These are phyloP conservation scores for Lateolabrax maculatus DNA, from an alignment of 2,797 vertebrate species.

Conservation along the genomic window DNA sequence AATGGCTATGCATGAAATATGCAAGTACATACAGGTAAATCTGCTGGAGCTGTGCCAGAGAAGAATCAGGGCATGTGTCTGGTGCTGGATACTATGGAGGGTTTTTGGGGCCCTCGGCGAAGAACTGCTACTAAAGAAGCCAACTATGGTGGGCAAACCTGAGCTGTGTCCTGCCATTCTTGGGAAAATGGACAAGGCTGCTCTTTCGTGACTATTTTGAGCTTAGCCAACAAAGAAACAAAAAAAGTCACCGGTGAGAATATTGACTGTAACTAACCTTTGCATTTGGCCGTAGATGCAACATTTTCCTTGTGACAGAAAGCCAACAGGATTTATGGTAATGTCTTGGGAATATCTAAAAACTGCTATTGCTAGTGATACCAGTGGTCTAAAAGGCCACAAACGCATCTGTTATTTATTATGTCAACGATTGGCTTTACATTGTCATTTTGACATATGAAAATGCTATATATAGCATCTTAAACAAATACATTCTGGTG, in stretches of 20 bases:
- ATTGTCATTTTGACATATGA: slow-evolving; percentile 32
- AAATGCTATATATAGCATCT: slow-evolving; percentile 3
- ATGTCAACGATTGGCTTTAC: not conserved
- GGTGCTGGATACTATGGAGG: too few species aligned
- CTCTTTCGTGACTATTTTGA: not conserved
- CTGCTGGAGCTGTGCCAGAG: too few species aligned
- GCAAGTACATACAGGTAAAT: too few species aligned
- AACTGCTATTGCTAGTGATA: not conserved
- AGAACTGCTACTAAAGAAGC: too few species aligned
- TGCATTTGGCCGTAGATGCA: not conserved
- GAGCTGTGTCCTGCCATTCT: too few species aligned
- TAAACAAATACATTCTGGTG: slow-evolving; percentile 25
- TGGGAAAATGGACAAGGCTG: too few species aligned
- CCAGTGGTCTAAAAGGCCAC: not conserved
- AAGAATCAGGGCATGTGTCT: too few species aligned
- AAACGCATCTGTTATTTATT: slow-evolving; percentile 1
- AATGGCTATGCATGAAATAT: too few species aligned
- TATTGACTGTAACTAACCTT: not conserved
- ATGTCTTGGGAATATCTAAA: not conserved
- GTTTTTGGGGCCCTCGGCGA: too few species aligned
- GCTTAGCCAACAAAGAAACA: not conserved
- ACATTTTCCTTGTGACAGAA: not conserved
- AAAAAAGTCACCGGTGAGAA: not conserved
- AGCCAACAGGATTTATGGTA: not conserved
- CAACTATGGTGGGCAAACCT: too few species aligned